Evolutionary conservation across 2,113 vertebrate genomes (phyloP), one percentile per base, ranked within the genome.

Genomic region (Gallinago media): DNA sequence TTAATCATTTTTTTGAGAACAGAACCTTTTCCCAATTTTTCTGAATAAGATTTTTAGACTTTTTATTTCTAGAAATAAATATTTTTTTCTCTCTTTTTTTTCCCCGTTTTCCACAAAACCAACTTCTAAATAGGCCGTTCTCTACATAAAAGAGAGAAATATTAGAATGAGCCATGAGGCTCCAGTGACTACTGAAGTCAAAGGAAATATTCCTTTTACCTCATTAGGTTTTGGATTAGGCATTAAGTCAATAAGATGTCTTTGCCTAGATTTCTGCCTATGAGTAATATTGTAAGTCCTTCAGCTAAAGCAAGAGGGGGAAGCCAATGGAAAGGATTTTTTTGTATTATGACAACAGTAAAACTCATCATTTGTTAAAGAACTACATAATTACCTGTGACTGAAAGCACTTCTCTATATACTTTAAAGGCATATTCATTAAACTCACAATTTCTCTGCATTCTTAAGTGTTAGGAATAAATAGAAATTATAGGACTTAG

Each of bases 161-260:
- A 36, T 83, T 92, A 83, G 79, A 88, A 95, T 82, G 63, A 96
- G 6, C 67, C 72, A 79, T 85, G 83, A 88, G 66, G 49, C 47
- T 92, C 66, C 71, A 82, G 40, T 85, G 88, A 81, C 38, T 67
- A 61, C 46, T 61, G 81, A 73, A 93, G 54, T 83, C 2, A 0
- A 83, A 76, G 63, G 44, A 85, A 95, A 95, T 91, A 92, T 66
- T 86, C 63, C 88, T 83, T 94, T 94, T 95, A 93, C 72, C 47
- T 94, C 76, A 94, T 90, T 92, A 94, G 63, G 76, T 84, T 94
- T 96, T 74, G 91, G 72, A 96, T 92, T 95, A 88, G 72, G 82
- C 88, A 85, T 90, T 93, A 90, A 90, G 75, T 93, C 85, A 92
- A 67, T 82, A 89, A 46, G 32, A 89, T 85, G 38, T 31, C 44